Base-by-base conservation (phyloP, 1,140 invertebrate genomes). In the Bactericera cockerelli region DNA sequence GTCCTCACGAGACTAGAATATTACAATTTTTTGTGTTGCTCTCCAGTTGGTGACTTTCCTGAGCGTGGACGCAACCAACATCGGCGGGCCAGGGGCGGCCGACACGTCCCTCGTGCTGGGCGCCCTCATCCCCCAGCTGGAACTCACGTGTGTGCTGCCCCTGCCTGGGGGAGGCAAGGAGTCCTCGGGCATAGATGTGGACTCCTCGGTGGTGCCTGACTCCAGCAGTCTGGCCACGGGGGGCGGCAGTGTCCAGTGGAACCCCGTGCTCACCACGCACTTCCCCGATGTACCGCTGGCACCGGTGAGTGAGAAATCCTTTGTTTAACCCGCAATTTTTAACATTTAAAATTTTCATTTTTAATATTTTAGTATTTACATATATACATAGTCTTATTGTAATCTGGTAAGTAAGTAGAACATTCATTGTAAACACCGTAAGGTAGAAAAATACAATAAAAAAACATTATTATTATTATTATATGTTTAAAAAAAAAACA, bases 101-200 rank as follows among this genome's bases (percentile, higher is more conserved):
- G 72, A 63, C 65, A 80, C 82, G 62, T 82, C 82, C 6, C 69
- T 89, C 57, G 79, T 84, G 25, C 71, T 89, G 22, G 87, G 86
- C 8, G 77, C 86, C 28, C 73, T 90, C 49, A 77, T 91, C 58
- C 86, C 87, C 14, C 86, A 91, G 70, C 75, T 93, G 6, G 89
- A 93, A 73, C 74, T 93, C 36, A 92, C 88, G 0, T 78, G 93
- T 62, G 82, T 93, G 49, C 86, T 93, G 79, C 86, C 89, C 58
- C 82, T 83, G 26, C 81, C 79, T 67, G 82, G 80, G 66, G 81
- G 84, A 56, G 84, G 85, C 19, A 86, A 87, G 70, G 84, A 88
- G 76, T 86, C 85, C 62, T 87, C 83, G 42, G 80, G 82, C 59
- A 79, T 82, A 55, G 85, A 88, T 75, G 74, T 84, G 24, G 86